Evolutionary conservation across 37 sponge, comb jelly and placozoan species (phyloP), one percentile per base, ranked within the genome.

Genomic region (Crambe crambe): DNA sequence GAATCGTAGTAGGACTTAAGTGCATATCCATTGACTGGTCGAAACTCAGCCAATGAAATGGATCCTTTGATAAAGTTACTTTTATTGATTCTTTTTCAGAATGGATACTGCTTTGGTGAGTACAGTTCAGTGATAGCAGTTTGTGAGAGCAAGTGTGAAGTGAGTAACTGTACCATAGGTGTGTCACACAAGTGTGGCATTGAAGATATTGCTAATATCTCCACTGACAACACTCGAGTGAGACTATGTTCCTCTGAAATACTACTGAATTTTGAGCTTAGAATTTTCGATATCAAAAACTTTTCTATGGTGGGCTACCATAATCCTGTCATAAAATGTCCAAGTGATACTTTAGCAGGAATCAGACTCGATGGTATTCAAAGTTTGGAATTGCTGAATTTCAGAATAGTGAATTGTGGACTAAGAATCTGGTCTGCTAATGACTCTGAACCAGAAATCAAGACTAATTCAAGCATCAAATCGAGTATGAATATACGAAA

Each of bases 161-260:
- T 9, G 27, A 26, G n/a, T 22, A 63, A 63, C 27, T 63, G 65
- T 63, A 63, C 27, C 27, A 63, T 9, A 26, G 65, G 65, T 9
- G 65, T 29, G 8, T 26, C 17, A 22, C n/a, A 63, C 65, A 15
- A n/a, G n/a, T n/a, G n/a, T n/a, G n/a, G n/a, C n/a, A n/a, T n/a
- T n/a, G n/a, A n/a, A n/a, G n/a, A n/a, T n/a, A n/a, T n/a, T n/a
- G n/a, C n/a, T n/a, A n/a, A n/a, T n/a, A n/a, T n/a, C n/a, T n/a
- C n/a, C n/a, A 30, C 39, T 6, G 30, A 32, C 39, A 18, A 32
- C 34, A 68, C 70, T 32, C 39, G 9, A 68, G 3, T 68, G 38
- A 68, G 70, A 34, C 39, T 68, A 21, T 68, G 70, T 32, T 68
- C 70, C 37, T 6, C n/a, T n/a, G n/a, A n/a, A n/a, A n/a, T n/a